Evolutionary conservation across 2,888 invertebrate species (phyloP), one percentile per base, ranked within the genome.

Genomic region (Drosophila subsilvestris): DNA sequence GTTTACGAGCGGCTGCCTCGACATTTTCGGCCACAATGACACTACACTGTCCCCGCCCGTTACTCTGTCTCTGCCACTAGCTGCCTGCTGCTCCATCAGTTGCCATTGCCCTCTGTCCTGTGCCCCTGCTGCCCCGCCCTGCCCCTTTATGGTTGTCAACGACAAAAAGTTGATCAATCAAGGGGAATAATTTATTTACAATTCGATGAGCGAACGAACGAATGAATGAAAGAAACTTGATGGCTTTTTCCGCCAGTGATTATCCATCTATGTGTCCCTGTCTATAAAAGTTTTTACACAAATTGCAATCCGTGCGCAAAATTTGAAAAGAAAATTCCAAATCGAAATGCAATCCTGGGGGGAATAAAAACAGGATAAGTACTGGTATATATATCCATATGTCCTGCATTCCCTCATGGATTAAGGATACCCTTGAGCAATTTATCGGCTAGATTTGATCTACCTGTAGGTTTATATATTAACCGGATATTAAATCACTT

Each of bases 1-100:
- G 89, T 77, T 87, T 81, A 87, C 81, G 81, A 86, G 74, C 72
- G 58, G 65, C 69, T 85, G 77, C 68, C 74, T 56, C 68, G 51
- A 70, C 71, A 70, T 70, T 72, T 68, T 68, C 63, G 63, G 44
- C 29, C 74, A 59, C 58, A 65, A 65, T 45, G 74, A 63, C 70
- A 51, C 32, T 43, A 43, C 18, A 25, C 25, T 4, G 6, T n/a
- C 18, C 43, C 29, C 12, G n/a, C 8, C 47, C 0, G 22, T 20
- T 0, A 2, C 12, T 22, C 32, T 9, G 10, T 29, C n/a, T 20
- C 29, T 42, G 42, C 7, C 20, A 32, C 37, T 14, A 55, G 25
- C 20, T 17, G 18, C 53, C 25, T 27, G 27, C 27, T 9, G 9
- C 9, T 9, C 8, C 27, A 27, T 27, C 27, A 9, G 27, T 27